Percentiles rank a stretch among this genome's conserved stretches.
phyloP scores from a whole-genome alignment of 2,888 invertebrate genomes.

The Gisinianus flammeolus region DNA sequence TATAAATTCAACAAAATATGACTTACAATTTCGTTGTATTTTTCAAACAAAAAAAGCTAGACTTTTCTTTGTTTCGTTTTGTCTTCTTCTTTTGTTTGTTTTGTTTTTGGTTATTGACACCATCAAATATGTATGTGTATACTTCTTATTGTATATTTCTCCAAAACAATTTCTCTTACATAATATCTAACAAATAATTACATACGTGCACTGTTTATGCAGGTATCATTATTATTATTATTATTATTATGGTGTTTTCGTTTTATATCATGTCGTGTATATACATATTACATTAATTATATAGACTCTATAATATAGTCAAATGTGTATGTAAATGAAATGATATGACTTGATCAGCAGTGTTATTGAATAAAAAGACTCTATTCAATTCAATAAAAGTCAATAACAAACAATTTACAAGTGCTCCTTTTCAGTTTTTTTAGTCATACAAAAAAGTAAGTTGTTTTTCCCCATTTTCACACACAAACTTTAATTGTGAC shows the following conservation, averaged over 20 bases:
- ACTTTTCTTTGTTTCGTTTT: not conserved
- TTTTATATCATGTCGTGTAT: not conserved
- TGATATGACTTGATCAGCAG: not conserved
- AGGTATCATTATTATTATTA: conserved; percentile 11
- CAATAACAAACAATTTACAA: not conserved
- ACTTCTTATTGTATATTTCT: not conserved
- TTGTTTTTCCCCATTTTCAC: no score
- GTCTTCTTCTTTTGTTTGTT: not conserved
- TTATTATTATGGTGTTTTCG: not conserved
- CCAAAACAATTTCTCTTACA: not conserved
- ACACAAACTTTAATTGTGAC: no score
- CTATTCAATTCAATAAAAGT: not conserved
- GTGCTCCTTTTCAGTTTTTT: not conserved
- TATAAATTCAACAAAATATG: no score
- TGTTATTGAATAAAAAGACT: conserved; percentile 20
- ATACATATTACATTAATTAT: not conserved
- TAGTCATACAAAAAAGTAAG: no score
- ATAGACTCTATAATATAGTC: not conserved
- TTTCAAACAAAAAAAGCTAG: not conserved
- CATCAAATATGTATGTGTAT: not conserved
- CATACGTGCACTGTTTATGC: conserved; percentile 5
- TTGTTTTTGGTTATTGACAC: not conserved
- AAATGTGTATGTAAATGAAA: not conserved
- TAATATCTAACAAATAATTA: not conserved
- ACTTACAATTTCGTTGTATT: not conserved